Base-by-base conservation (phyloP, 2,113 vertebrate genomes). In the Xiphorhynchus elegans region DNA sequence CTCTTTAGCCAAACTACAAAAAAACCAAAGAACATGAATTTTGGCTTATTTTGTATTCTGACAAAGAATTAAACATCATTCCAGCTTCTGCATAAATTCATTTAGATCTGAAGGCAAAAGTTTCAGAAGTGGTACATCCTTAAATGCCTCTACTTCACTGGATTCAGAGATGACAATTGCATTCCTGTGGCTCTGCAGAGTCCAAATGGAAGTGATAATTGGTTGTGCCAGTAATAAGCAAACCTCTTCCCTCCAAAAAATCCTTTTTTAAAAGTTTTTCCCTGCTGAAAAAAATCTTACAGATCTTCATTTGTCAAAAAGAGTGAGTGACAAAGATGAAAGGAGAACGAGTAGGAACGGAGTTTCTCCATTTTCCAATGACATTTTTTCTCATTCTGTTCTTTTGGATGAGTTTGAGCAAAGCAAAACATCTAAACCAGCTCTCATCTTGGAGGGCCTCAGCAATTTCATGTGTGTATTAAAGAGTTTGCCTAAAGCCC, bases 211-310 rank as follows among this genome's bases (percentile, higher is more conserved):
- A 58, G 49, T 74, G 39, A 28, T 15, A 75, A 14, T 17, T 56
- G 5, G 9, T 82, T 89, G 26, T 82, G 25, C 3, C 13, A 46
- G 37, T 37, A 76, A 49, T 13, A 73, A 77, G 6, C 8, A 82
- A 37, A 42, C 1, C 1, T 10, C 7, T 2, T 1, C 6, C 6
- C 1, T 2, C 9, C 17, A 58, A 8, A 69, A 50, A 37, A 37
- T 5, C 2, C 1, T n/a, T 75, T 37, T 52, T 13, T 2, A 7
- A 35, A 19, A 31, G 5, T 6, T 39, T 53, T 82, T 52, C 3
- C 56, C 4, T 64, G 11, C 3, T 89, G 44, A 64, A 87, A 42
- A 42, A 39, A 72, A 69, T 29, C 4, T 84, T 55, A 9, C 19
- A 52, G 11, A 52, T 35, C 40, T 31, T 52, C 3, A 9, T 47